Conservation (phyloP, 2,113 vertebrate species). For the Pyxicephalus adspersus region DNA sequence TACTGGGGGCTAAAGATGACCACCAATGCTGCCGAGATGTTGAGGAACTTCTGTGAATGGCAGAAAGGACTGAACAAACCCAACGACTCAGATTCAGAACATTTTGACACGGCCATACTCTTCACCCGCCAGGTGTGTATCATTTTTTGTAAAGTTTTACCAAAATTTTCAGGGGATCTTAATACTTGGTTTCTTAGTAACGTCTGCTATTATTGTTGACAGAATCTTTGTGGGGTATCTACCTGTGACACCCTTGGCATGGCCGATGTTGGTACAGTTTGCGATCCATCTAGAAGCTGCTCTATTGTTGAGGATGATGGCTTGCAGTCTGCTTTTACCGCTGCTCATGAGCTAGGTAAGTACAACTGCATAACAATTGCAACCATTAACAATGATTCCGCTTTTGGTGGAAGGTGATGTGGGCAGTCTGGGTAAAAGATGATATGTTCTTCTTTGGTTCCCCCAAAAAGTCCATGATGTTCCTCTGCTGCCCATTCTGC, state of each 20-base stretch:
- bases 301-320: conserved; percentile 75
- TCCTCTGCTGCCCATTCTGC: too few relatives aligned
- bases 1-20: conserved; percentile 65
- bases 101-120: conserved; percentile 74
- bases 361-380: too few relatives aligned
- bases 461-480: too few relatives aligned
- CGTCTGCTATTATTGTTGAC: not conserved
- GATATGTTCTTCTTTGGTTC: too few relatives aligned
- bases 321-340: conserved; percentile 72
- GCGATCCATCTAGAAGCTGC: conserved; percentile 71
- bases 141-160: not conserved
- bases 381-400: too few relatives aligned
- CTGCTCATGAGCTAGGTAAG: conserved; percentile 73
- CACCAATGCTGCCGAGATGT: conserved; percentile 69
- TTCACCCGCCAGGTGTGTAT: conserved; percentile 73
- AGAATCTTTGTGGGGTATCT: conserved; percentile 73
- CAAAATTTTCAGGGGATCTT: not conserved
- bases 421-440: too few relatives aligned
- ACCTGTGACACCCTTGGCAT: conserved; percentile 75
- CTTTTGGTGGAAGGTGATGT: too few relatives aligned
- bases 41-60: conserved; percentile 75
- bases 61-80: conserved; percentile 69
- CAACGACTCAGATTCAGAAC: conserved; percentile 67
- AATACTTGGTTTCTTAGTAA: not conserved
- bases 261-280: conserved; percentile 75